Evolutionary conservation across 2,113 vertebrate genomes (phyloP).

Genomic region (Carlito syrichta): DNA sequence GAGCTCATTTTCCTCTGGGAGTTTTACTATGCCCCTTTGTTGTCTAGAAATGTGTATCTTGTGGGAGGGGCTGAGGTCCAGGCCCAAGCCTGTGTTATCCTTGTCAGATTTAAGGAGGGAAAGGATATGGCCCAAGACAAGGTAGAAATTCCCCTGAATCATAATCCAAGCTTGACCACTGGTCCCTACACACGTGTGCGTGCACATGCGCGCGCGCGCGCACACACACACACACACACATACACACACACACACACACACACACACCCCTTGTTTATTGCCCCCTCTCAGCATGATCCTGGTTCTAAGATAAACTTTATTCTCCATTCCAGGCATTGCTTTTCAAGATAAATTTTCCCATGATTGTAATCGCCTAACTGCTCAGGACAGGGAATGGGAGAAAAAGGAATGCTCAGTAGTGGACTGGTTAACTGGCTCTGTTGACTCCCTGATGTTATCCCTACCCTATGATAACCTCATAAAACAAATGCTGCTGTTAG

Average conservation of each 20-base stretch:
- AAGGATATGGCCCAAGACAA: background rate
- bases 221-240: background rate
- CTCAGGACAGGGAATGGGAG: background rate
- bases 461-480: accelerated
- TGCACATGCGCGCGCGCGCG: background rate
- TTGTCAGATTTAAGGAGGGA: background rate
- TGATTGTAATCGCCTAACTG: background rate
- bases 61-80: background rate
- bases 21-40: background rate
- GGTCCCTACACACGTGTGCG: background rate
- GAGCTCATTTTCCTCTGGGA: background rate
- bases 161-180: background rate
- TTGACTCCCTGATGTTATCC: too few relatives aligned
- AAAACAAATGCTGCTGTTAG: background rate
- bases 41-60: background rate
- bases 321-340: background rate
- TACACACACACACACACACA: background rate
- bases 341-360: background rate
- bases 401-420: background rate
- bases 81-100: background rate
- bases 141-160: background rate
- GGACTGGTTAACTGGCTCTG: background rate
- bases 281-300: background rate
- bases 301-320: background rate
- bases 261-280: background rate